Conservation (phyloP, 2,888 invertebrate species). For the Calliopum simillimum region DNA sequence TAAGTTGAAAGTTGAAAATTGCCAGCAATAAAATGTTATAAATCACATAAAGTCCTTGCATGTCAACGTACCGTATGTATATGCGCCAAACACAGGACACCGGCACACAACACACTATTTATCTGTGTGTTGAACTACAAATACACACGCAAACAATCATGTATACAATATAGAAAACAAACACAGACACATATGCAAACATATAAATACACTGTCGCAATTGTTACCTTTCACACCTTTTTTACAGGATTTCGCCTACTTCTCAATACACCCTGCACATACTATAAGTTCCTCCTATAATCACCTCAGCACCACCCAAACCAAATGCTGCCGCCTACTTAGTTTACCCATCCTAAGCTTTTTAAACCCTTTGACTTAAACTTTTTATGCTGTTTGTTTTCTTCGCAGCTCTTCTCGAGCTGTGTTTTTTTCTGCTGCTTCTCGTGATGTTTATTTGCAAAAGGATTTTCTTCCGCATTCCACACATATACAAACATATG, state of each 20-base stretch:
- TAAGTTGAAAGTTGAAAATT: slow-evolving; percentile 52
- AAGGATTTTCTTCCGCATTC: slow-evolving; percentile 36
- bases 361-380: slow-evolving; percentile 39
- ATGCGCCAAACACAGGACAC: too few relatives aligned
- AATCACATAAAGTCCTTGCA: slow-evolving; percentile 48
- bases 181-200: not conserved
- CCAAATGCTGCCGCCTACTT: slow-evolving; percentile 20
- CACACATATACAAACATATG: slow-evolving; percentile 3
- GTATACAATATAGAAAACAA: not conserved
- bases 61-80: slow-evolving; percentile 44
- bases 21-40: slow-evolving; percentile 53
- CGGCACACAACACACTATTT: too few relatives aligned
- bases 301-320: not conserved
- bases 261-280: not conserved
- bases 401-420: slow-evolving; percentile 6
- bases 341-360: slow-evolving; percentile 6
- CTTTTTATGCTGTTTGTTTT: slow-evolving; percentile 19
- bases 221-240: slow-evolving; percentile 27
- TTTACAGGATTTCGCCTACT: not conserved
- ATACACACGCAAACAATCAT: slow-evolving; percentile 15
- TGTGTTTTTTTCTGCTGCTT: slow-evolving; percentile 19
- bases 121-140: not conserved
- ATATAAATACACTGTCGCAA: slow-evolving; percentile 14
- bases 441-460: slow-evolving; percentile 30
- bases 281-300: not conserved